These are phyloP conservation scores for Opisthograptis luteolata DNA, from an alignment of 2,888 invertebrate genomes.

Conservation along the genomic window DNA sequence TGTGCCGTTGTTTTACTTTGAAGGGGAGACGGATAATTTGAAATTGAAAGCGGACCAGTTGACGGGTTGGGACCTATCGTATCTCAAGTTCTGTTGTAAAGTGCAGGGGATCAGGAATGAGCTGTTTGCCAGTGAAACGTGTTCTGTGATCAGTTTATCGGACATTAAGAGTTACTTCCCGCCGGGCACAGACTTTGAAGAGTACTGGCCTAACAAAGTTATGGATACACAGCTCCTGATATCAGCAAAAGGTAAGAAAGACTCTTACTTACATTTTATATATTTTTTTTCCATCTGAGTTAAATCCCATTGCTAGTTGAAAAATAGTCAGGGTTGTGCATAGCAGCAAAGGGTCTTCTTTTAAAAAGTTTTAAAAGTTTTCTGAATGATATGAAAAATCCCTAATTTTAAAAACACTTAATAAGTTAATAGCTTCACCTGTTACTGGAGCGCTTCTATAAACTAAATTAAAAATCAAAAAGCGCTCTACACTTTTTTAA, in stretches of 20 bases:
- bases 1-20: conserved; percentile 94
- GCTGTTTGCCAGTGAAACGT: conserved; percentile 95
- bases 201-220: conserved; percentile 96
- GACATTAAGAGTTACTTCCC: conserved; percentile 96
- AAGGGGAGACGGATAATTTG: conserved; percentile 96
- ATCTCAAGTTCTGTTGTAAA: conserved; percentile 97
- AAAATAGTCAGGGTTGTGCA: too few relatives aligned
- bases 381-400: too few relatives aligned
- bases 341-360: too few relatives aligned
- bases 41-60: conserved; percentile 94
- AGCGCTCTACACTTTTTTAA: too few relatives aligned
- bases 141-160: conserved; percentile 94
- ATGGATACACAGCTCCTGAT: conserved; percentile 92
- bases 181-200: conserved; percentile 94
- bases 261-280: not conserved
- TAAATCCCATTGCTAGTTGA: too few relatives aligned
- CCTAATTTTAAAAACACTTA: too few relatives aligned
- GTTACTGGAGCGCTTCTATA: too few relatives aligned
- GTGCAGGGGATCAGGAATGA: conserved; percentile 96
- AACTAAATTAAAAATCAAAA: too few relatives aligned
- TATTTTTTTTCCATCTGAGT: not conserved
- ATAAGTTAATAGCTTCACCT: too few relatives aligned
- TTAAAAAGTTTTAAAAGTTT: too few relatives aligned
- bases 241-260: conserved; percentile 84
- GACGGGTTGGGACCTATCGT: conserved; percentile 96